Percentiles rank a stretch among this genome's conserved stretches.
These are phyloP conservation scores for Ellobium chinense DNA, from an alignment of 2,888 invertebrate species.

Conservation along the genomic window DNA sequence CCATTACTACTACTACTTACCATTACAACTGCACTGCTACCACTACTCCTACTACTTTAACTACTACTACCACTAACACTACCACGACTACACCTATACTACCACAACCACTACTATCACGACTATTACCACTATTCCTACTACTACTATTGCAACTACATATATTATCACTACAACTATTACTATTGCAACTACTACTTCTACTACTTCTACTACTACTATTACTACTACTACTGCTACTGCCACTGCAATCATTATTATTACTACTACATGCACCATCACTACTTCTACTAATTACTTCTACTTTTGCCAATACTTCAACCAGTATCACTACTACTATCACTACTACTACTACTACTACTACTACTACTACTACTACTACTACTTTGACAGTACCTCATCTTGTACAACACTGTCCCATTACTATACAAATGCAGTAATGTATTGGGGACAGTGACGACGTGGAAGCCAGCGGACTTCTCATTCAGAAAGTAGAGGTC, in stretches of 20 bases:
- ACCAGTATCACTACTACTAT: too few species aligned
- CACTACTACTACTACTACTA: too few species aligned
- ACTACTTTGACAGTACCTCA: conserved; percentile 61
- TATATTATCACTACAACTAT: background rate
- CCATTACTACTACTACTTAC: too few species aligned
- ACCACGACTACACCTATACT: conserved; percentile 13
- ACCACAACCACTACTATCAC: conserved; percentile 1
- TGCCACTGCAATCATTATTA: background rate
- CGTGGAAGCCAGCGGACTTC: conserved; percentile 68
- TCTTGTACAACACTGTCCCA: conserved; percentile 63
- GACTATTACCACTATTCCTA: conserved; percentile 2
- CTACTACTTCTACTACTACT: background rate
- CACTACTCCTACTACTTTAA: background rate
- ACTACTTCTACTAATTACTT: background rate
- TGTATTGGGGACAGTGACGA: conserved; percentile 71
- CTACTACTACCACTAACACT: conserved; percentile 6
- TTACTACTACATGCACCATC: background rate
- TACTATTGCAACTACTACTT: background rate
- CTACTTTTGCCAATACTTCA: too few species aligned
- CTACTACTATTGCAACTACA: background rate
- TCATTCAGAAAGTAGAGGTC: conserved; percentile 73
- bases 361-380: too few species aligned
- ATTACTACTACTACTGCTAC: background rate
- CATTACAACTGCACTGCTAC: too few species aligned
- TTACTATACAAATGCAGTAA: conserved; percentile 69